These are phyloP conservation scores for Calameuta filiformis DNA, from an alignment of 2,888 invertebrate species.

Conservation along the genomic window DNA sequence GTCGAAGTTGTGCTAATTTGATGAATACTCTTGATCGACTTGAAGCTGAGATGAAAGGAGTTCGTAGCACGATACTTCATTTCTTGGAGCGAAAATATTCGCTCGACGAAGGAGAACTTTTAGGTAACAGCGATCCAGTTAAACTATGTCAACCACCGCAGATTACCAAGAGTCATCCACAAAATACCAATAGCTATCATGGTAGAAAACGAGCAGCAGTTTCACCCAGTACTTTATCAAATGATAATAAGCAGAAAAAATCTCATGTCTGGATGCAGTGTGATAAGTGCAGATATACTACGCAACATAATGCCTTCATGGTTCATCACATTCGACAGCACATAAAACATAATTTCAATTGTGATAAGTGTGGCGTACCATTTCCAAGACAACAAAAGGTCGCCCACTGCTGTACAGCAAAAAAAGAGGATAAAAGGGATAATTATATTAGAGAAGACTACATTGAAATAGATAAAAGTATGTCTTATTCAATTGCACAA, in stretches of 20 bases:
- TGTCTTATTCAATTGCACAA: background rate
- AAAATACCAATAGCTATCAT: slow-evolving; percentile 24
- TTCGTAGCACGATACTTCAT: slow-evolving; percentile 50
- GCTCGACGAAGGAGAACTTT: slow-evolving; percentile 57
- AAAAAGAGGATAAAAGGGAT: slow-evolving; percentile 1
- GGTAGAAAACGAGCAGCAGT: slow-evolving; percentile 36
- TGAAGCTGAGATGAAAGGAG: slow-evolving; percentile 56
- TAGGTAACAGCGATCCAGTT: slow-evolving; percentile 41
- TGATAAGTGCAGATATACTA: slow-evolving; percentile 61
- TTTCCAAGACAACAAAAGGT: slow-evolving; percentile 25
- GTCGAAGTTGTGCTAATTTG: slow-evolving; percentile 61
- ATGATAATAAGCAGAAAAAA: slow-evolving; percentile 32
- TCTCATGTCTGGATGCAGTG: slow-evolving; percentile 57
- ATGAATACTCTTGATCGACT: slow-evolving; percentile 62
- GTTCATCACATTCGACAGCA: slow-evolving; percentile 53
- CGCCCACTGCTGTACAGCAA: slow-evolving; percentile 23
- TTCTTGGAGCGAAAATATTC: slow-evolving; percentile 62
- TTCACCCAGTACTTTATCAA: slow-evolving; percentile 18
- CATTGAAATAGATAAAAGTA: background rate
- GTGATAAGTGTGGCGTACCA: slow-evolving; percentile 38
- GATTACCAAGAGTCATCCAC: slow-evolving; percentile 36
- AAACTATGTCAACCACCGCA: slow-evolving; percentile 50
- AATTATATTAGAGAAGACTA: background rate
- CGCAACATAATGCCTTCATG: slow-evolving; percentile 55
- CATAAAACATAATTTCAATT: slow-evolving; percentile 37